phyloP scores from a whole-genome alignment of 2,113 vertebrate genomes.

The Copsychus sechellarum region DNA sequence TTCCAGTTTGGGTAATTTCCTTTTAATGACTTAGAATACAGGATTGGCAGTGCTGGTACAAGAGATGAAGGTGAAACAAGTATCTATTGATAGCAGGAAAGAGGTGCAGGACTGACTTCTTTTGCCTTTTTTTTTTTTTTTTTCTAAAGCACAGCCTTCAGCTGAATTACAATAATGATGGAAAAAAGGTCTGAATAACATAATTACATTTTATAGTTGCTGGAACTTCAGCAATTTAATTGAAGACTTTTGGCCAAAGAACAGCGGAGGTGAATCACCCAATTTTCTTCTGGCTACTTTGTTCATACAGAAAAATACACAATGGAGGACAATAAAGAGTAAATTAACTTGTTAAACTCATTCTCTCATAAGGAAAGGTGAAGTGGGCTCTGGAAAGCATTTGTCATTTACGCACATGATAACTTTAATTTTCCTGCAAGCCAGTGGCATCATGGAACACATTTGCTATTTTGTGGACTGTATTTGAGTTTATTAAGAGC shows the following conservation, averaged over 20 bases:
- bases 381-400: background rate
- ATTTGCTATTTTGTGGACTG: background rate
- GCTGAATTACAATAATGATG: background rate
- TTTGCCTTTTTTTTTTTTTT: background rate
- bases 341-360: background rate
- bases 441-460: background rate
- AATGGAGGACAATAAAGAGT: background rate
- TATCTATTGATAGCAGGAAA: background rate
- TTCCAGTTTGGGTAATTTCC: background rate
- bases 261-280: conserved; percentile 14
- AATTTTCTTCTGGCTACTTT: conserved; percentile 20
- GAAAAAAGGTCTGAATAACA: background rate
- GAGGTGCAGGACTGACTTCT: background rate
- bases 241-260: conserved; percentile 39
- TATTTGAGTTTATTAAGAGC: background rate
- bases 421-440: background rate
- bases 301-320: conserved; percentile 27
- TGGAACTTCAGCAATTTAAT: conserved; percentile 54
- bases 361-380: background rate
- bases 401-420: background rate
- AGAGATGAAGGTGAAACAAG: background rate
- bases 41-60: fast-evolving
- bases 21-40: background rate
- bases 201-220: conserved; percentile 23
- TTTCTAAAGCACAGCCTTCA: background rate